These are phyloP conservation scores for Oreotrochilus melanogaster DNA, from an alignment of 2,113 vertebrate genomes.

Conservation along the genomic window DNA sequence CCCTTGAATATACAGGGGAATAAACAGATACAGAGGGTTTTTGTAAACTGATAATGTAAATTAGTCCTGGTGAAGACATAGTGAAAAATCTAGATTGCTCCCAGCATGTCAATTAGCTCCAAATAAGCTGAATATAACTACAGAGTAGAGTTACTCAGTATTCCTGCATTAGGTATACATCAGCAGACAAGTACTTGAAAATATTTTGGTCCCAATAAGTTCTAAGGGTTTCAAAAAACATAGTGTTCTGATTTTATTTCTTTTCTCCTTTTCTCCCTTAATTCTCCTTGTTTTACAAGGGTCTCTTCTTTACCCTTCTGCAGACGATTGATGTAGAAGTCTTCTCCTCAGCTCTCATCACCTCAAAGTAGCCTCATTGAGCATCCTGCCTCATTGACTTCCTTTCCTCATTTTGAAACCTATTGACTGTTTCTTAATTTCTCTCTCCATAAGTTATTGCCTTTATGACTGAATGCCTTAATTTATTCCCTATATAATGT, in stretches of 20 bases:
- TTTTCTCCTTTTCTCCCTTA: background rate
- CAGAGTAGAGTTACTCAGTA: background rate
- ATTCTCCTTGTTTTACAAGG: background rate
- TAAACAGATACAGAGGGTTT: background rate
- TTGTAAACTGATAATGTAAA: background rate
- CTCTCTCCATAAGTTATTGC: constrained; percentile 28
- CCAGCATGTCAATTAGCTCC: fast-evolving
- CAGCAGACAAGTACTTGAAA: background rate
- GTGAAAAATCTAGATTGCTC: background rate
- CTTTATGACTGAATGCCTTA: constrained; percentile 23
- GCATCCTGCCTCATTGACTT: constrained; percentile 15
- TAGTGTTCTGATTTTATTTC: background rate
- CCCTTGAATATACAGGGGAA: background rate
- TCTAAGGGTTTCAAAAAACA: background rate
- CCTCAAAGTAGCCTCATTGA: constrained; percentile 3
- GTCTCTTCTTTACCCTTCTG: background rate
- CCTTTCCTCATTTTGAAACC: constrained; percentile 17
- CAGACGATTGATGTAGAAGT: background rate
- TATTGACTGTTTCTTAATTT: constrained; percentile 60
- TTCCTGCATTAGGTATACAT: background rate
- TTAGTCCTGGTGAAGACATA: background rate
- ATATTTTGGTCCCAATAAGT: fast-evolving
- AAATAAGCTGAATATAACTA: background rate
- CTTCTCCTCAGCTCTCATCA: background rate
- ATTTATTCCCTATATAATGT: constrained; percentile 10